Evolutionary conservation across 2,888 invertebrate genomes (phyloP).

Genomic region (Helleia helle): DNA sequence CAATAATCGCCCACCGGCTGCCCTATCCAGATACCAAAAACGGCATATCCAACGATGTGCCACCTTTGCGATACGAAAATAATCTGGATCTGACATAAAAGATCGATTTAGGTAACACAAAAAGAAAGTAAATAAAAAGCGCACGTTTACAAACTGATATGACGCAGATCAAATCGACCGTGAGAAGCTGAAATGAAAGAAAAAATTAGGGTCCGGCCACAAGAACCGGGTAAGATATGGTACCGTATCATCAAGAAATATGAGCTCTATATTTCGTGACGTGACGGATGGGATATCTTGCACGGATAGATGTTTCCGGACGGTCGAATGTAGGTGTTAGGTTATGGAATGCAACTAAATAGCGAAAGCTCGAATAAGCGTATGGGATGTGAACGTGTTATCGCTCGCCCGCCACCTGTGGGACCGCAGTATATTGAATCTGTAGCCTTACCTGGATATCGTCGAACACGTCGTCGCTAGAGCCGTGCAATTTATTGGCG

Average conservation of each 20-base stretch:
- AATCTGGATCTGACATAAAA: constrained; percentile 7
- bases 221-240: constrained; percentile 28
- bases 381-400: constrained; percentile 68
- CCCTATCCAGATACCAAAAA: constrained; percentile 5
- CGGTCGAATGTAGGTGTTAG: constrained; percentile 17
- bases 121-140: constrained; percentile 3
- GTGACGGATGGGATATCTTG: constrained; percentile 35
- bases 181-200: constrained; percentile 8
- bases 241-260: constrained; percentile 50
- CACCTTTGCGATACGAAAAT: constrained; percentile 10
- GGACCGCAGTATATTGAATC: constrained; percentile 26
- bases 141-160: constrained; percentile 3
- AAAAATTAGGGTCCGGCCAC: constrained; percentile 5
- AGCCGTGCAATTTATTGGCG: constrained; percentile 55
- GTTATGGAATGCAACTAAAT: constrained; percentile 15
- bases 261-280: constrained; percentile 65
- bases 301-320: constrained; percentile 29
- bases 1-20: constrained; percentile 21
- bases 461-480: constrained; percentile 61
- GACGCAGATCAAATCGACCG: constrained; percentile 5
- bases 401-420: constrained; percentile 56
- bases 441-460: constrained; percentile 56
- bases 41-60: too few relatives aligned
- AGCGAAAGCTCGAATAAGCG: constrained; percentile 23
- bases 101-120: background rate